Percentiles rank a stretch among this genome's conserved stretches.
Conservation (phyloP, 2,797 vertebrate genomes). For the Nyctibius grandis region DNA sequence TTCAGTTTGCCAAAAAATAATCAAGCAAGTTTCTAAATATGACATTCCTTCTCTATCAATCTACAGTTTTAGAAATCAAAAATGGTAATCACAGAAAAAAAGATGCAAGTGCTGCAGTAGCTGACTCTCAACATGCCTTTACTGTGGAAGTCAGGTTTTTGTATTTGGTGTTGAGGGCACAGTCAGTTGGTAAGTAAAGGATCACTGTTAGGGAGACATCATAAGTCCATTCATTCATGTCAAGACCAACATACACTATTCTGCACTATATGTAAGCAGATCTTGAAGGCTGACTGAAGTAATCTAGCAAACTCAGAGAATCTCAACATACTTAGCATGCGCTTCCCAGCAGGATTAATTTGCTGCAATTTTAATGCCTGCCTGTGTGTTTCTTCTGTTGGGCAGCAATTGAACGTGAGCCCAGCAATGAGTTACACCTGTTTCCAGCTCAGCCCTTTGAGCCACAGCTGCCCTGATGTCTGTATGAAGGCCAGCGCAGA, state of each 20-base stretch:
- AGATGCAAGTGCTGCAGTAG: neutral
- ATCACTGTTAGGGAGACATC: neutral
- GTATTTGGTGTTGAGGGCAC: neutral
- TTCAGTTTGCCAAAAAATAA: neutral
- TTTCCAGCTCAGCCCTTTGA: neutral
- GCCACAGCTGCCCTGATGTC: neutral
- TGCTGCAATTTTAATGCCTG: neutral
- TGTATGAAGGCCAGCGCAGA: neutral
- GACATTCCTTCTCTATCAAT: neutral
- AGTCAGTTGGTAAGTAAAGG: neutral
- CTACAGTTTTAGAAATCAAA: neutral
- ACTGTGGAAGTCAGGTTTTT: neutral
- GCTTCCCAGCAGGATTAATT: neutral
- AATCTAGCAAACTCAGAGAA: neutral
- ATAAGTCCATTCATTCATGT: neutral
- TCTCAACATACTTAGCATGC: neutral
- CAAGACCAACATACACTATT: neutral
- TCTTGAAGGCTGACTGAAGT: neutral
- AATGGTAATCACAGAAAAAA: neutral
- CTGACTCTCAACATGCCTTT: neutral
- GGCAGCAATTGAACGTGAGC: neutral
- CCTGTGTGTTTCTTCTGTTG: neutral
- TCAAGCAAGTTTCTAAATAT: neutral
- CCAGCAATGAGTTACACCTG: neutral
- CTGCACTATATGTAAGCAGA: neutral